phyloP scores from a whole-genome alignment of 1,140 invertebrate species.

The Meteorus sp. region DNA sequence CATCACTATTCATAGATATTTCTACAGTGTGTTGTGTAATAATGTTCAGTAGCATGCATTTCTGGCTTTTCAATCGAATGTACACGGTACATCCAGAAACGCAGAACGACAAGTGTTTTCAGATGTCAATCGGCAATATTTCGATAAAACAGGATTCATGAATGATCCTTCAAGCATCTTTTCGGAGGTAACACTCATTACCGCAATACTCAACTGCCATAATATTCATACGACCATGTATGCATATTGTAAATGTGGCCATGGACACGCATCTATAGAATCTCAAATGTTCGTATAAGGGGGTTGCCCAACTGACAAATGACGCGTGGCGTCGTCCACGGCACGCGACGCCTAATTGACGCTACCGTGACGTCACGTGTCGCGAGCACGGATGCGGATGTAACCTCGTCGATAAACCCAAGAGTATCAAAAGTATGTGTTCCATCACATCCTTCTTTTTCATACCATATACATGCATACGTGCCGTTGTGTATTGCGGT shows the following conservation, averaged over 20 bases:
- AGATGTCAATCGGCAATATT: too few relatives aligned
- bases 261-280: not conserved
- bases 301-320: constrained; percentile 29
- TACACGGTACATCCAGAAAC: too few relatives aligned
- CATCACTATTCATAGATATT: too few relatives aligned
- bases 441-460: not conserved
- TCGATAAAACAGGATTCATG: too few relatives aligned
- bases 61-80: too few relatives aligned
- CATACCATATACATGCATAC: not conserved
- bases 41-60: too few relatives aligned
- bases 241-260: not conserved
- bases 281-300: too few relatives aligned
- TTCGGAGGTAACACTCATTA: too few relatives aligned
- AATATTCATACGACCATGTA: too few relatives aligned
- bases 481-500: not conserved
- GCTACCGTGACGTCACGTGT: constrained; percentile 39
- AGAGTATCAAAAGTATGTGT: constrained; percentile 1
- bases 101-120: too few relatives aligned
- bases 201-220: not conserved
- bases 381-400: constrained; percentile 30
- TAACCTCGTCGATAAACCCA: constrained; percentile 21
- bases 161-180: too few relatives aligned
- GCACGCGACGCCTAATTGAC: constrained; percentile 35
- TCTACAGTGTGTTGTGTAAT: too few relatives aligned
- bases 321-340: constrained; percentile 27